Conservation (phyloP, 2,797 vertebrate genomes). For the Percopsis omiscomaycus region DNA sequence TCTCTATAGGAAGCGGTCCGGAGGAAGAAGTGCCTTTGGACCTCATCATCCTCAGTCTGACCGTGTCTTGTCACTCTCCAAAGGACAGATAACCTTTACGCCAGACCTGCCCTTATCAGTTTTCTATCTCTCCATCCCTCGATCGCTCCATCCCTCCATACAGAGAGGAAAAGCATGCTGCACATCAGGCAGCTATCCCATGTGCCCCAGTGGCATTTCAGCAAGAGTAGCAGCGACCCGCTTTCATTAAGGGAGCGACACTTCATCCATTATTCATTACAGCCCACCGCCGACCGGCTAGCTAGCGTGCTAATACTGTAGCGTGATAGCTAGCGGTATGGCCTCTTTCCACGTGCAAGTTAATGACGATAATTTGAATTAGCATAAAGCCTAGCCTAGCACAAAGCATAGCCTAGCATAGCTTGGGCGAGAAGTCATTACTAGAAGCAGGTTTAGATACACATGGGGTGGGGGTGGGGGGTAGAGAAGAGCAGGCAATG, state of each 20-base stretch:
- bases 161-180: constrained; percentile 21
- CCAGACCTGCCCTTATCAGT: constrained; percentile 35
- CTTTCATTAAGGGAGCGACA: constrained; percentile 66
- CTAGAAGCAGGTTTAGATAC: constrained; percentile 1
- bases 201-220: constrained; percentile 28
- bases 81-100: constrained; percentile 49
- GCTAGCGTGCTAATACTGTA: constrained; percentile 33
- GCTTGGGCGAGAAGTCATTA: constrained; percentile 18
- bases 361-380: constrained; percentile 56
- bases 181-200: constrained; percentile 28
- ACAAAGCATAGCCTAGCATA: background rate
- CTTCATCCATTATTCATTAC: constrained; percentile 66
- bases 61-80: constrained; percentile 27
- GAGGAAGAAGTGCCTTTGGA: background rate
- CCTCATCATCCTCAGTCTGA: constrained; percentile 8
- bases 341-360: constrained; percentile 33
- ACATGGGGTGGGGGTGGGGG: background rate
- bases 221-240: constrained; percentile 52
- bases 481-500: background rate
- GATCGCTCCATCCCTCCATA: constrained; percentile 13
- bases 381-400: constrained; percentile 29
- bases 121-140: constrained; percentile 34
- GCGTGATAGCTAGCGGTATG: constrained; percentile 26
- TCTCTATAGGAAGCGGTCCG: too few species aligned
- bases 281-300: constrained; percentile 36